Conservation (phyloP, 92 coral and sea anemone species). For the Blastomussa wellsi region DNA sequence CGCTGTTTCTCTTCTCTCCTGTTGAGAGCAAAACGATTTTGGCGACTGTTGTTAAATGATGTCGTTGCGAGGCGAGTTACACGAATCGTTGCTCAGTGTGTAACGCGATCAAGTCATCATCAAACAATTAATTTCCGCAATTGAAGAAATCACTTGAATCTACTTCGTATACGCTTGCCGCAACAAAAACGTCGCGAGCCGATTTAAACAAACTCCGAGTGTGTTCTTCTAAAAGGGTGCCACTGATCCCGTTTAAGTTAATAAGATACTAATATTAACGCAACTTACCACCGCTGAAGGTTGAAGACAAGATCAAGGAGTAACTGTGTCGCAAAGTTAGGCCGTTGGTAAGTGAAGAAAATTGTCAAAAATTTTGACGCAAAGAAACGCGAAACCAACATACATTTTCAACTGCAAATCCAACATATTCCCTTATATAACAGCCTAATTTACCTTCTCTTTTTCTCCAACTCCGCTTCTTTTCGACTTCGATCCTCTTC, state of each 20-base stretch:
- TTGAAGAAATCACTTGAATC: no score
- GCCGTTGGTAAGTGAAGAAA: no score
- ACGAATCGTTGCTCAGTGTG: neutral
- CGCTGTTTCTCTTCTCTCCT: constrained; percentile 79
- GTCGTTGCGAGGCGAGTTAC: neutral
- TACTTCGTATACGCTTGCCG: no score
- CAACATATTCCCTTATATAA: no score
- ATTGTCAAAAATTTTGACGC: neutral
- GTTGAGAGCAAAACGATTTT: neutral
- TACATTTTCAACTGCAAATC: neutral
- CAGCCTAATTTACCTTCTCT: constrained; percentile 61
- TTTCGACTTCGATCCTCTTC: constrained; percentile 87
- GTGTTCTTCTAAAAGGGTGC: no score
- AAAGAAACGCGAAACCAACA: neutral
- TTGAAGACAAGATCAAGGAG: no score
- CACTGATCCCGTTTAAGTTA: neutral
- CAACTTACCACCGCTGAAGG: no score
- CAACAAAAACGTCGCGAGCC: no score
- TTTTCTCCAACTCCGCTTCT: constrained; percentile 84
- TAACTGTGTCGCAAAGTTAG: no score
- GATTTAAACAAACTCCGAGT: no score
- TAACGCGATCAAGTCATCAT: neutral
- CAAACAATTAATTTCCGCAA: neutral
- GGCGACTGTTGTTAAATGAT: neutral
- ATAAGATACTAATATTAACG: no score